phyloP scores from a whole-genome alignment of 2,888 invertebrate genomes.

The Choreutis nemorana region DNA sequence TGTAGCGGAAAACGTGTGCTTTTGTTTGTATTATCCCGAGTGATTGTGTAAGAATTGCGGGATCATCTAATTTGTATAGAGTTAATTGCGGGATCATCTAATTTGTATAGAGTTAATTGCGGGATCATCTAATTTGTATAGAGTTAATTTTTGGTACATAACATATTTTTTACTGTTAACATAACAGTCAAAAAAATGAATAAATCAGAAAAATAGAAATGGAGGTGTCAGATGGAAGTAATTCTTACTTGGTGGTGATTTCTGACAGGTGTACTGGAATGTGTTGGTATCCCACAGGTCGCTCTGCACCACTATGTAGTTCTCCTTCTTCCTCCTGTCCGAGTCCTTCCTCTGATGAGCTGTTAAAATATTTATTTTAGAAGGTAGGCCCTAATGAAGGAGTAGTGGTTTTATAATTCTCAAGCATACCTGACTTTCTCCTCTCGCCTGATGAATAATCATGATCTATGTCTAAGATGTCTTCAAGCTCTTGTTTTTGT shows the following conservation, averaged over 20 bases:
- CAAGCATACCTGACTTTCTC: conserved; percentile 36
- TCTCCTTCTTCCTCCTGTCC: conserved; percentile 61
- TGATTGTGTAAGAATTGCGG: too few relatives aligned
- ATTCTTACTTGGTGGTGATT: conserved; percentile 39
- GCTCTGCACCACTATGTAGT: conserved; percentile 71
- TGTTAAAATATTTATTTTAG: too few relatives aligned
- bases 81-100: too few relatives aligned
- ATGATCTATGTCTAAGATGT: conserved; percentile 48
- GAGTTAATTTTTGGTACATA: too few relatives aligned
- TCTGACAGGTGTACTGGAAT: conserved; percentile 62
- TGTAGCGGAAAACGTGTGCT: too few relatives aligned
- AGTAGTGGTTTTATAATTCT: neutral
- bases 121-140: too few relatives aligned
- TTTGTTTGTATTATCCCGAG: too few relatives aligned
- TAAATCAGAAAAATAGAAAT: neutral
- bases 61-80: too few relatives aligned
- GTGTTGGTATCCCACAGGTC: conserved; percentile 74
- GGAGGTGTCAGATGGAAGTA: neutral
- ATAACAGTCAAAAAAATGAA: neutral
- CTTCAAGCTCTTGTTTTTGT: conserved; percentile 49
- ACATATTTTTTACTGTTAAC: too few relatives aligned
- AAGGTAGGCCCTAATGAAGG: too few relatives aligned
- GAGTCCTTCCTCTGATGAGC: conserved; percentile 59
- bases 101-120: too few relatives aligned
- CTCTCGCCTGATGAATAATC: conserved; percentile 49